A percentile compares a stretch with the other conserved stretches of the same genome.
Conservation (phyloP, 2,888 invertebrate species). For the Conus canariensis region DNA sequence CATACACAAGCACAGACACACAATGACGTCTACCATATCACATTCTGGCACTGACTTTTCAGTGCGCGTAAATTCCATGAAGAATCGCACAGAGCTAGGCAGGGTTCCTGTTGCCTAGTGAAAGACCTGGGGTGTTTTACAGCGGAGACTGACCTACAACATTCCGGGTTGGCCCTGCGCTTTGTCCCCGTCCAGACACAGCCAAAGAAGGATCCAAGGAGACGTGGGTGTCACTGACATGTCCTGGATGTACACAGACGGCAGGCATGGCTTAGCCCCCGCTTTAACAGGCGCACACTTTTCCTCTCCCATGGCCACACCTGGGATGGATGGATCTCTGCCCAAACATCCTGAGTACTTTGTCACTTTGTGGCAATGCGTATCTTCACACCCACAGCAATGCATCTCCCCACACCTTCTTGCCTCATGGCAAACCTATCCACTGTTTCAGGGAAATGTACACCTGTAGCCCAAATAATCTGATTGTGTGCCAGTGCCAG, state of each 20-base stretch:
- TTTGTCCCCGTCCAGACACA: background rate
- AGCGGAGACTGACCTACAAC: background rate
- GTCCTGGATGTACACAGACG: too few species aligned
- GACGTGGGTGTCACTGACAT: too few species aligned
- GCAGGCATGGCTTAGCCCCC: too few species aligned
- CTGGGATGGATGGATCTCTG: too few species aligned
- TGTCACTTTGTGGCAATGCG: too few species aligned
- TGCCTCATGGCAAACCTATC: background rate
- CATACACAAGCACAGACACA: background rate
- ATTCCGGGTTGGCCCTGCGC: background rate
- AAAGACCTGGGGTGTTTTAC: constrained; percentile 37
- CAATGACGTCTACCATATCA: constrained; percentile 1
- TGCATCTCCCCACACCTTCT: background rate
- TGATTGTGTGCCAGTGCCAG: too few species aligned
- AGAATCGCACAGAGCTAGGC: constrained; percentile 23
- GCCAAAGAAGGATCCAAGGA: background rate
- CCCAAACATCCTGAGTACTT: too few species aligned
- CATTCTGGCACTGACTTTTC: background rate
- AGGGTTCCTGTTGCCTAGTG: constrained; percentile 31
- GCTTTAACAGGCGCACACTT: too few species aligned
- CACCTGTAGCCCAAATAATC: too few species aligned
- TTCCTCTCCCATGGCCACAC: too few species aligned
- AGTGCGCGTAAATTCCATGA: constrained; percentile 8
- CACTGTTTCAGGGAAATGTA: background rate
- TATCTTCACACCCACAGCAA: too few species aligned